Conservation (phyloP, 2,113 vertebrate species). For the Saccopteryx bilineata region DNA sequence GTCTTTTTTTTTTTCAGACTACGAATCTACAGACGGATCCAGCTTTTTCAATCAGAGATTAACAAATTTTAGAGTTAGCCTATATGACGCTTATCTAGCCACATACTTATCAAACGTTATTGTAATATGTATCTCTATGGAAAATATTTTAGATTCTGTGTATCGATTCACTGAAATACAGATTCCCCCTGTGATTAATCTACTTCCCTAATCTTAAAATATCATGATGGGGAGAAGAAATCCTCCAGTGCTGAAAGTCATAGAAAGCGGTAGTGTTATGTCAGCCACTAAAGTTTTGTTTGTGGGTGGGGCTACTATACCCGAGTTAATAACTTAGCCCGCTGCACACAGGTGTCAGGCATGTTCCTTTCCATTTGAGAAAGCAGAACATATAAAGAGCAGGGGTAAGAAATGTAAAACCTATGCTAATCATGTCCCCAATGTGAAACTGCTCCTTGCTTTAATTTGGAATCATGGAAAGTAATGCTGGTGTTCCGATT, state of each 20-base stretch:
- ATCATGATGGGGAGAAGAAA: neutral
- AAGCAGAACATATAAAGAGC: slow-evolving; percentile 56
- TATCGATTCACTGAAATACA: neutral
- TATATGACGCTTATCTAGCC: neutral
- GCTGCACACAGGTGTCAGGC: neutral
- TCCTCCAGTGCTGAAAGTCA: neutral
- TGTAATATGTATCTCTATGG: neutral
- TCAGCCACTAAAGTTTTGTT: neutral
- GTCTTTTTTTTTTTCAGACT: slow-evolving; percentile 31
- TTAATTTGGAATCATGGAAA: slow-evolving; percentile 55
- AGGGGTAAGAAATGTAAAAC: slow-evolving; percentile 36
- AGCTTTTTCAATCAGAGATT: neutral
- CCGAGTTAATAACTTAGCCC: neutral
- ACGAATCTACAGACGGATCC: neutral
- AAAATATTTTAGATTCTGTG: slow-evolving; percentile 20
- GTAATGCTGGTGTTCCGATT: slow-evolving; percentile 2
- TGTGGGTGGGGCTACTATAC: neutral
- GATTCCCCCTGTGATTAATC: neutral
- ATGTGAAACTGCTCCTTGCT: slow-evolving; percentile 62
- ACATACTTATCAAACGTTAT: slow-evolving; percentile 26
- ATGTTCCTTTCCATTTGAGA: neutral
- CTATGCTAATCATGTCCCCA: neutral
- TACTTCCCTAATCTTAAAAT: slow-evolving; percentile 33
- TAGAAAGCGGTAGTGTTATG: neutral
- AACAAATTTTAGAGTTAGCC: slow-evolving; percentile 25